Conservation (phyloP, 2,113 vertebrate genomes). For the Thryonomys swinderianus region DNA sequence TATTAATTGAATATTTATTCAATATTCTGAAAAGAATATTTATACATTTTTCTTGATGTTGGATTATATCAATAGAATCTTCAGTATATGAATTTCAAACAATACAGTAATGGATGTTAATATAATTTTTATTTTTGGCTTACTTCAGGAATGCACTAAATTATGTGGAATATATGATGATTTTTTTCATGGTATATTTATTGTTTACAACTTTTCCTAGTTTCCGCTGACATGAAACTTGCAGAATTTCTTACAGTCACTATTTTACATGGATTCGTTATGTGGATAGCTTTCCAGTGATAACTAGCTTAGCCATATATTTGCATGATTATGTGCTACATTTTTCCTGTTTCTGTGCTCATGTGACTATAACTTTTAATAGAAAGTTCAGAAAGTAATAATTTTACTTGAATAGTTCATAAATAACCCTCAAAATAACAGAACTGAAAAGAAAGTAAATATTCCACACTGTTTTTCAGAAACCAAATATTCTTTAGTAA, state of each 20-base stretch:
- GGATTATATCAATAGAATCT: background rate
- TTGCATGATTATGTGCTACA: background rate
- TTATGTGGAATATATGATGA: background rate
- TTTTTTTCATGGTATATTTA: background rate
- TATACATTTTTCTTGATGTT: background rate
- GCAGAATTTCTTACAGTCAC: background rate
- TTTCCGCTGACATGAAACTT: background rate
- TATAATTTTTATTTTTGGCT: background rate
- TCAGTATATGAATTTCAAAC: constrained; percentile 8
- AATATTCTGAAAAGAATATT: background rate
- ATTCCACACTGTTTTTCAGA: background rate
- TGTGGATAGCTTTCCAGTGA: background rate
- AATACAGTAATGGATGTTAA: background rate
- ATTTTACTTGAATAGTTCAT: background rate
- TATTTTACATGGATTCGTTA: background rate
- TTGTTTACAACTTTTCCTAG: background rate
- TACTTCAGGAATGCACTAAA: background rate
- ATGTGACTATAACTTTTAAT: background rate
- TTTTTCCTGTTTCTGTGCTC: background rate
- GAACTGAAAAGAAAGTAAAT: background rate
- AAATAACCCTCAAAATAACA: background rate
- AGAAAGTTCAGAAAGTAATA: background rate
- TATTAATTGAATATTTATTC: too few species aligned
- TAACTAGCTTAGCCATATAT: background rate
- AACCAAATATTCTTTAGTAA: background rate